Evolutionary conservation across 1,140 invertebrate genomes (phyloP), one percentile per base, ranked within the genome.

Genomic region (Dreissena rostriformis): DNA sequence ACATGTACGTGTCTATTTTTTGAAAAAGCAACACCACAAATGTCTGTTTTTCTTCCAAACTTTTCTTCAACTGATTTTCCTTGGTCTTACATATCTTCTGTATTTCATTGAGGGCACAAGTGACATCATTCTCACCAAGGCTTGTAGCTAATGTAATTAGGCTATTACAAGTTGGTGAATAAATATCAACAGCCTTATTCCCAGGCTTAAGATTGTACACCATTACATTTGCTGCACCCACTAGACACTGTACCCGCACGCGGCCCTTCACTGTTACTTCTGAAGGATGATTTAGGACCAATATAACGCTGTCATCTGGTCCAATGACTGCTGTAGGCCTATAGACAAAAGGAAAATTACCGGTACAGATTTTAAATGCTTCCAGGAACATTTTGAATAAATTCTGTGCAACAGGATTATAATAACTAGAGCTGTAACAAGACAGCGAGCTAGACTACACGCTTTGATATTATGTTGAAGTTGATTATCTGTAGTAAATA

Each of bases 131-230:
- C 7, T 24, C 51, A 2, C 55, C 70, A 26, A 24, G 17, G 10
- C 66, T 19, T 49, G 79, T 73, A 14, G 24, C 63, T 7, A 82
- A 26, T 11, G 68, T 73, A 24, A 82, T 11, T 11, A 82, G 55
- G n/a, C 79, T 82, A 70, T 52, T 82, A 74, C 70, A 52, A 65
- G 55, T 55, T 51, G 70, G 79, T 53, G 79, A 82, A 51, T 22
- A 82, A 14, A 82, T 71, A 24, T 82, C 61, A 11, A 17, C 57
- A 11, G 22, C 19, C 66, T 65, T 19, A 17, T 49, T 26, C 22
- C 70, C 22, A 11, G 70, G 70, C 19, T 17, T n/a, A 12, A 82
- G 28, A 19, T 24, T n/a, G 29, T 65, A 82, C 49, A 14, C 79
- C 70, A 82, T 73, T n/a, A 73, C n/a, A 19, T 24, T 24, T 14